These are phyloP conservation scores for Drosophila hydei DNA, from an alignment of 1,140 invertebrate species.

Conservation along the genomic window DNA sequence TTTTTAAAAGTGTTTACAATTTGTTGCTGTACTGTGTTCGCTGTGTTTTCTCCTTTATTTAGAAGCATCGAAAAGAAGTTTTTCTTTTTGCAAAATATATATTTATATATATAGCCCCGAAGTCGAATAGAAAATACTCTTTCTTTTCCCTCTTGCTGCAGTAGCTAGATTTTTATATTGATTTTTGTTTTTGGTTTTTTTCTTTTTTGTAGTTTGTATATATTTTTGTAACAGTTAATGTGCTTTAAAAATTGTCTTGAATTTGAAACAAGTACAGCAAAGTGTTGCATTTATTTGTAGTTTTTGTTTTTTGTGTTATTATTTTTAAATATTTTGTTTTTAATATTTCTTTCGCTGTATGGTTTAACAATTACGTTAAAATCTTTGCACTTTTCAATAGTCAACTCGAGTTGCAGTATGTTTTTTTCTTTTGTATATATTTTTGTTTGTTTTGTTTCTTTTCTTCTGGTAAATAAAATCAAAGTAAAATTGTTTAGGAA, in stretches of 20 bases:
- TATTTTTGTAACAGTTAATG: slow-evolving; percentile 64
- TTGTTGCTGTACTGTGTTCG: background rate
- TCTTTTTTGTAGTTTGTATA: slow-evolving; percentile 28
- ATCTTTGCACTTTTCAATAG: slow-evolving; percentile 82
- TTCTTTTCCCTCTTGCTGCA: background rate
- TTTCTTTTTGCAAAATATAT: slow-evolving; percentile 17
- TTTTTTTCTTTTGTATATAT: slow-evolving; percentile 40
- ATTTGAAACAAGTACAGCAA: slow-evolving; percentile 78
- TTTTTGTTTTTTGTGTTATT: slow-evolving; percentile 23
- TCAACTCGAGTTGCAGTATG: slow-evolving; percentile 77
- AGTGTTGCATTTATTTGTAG: slow-evolving; percentile 27
- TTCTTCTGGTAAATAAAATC: slow-evolving; percentile 6
- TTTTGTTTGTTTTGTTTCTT: slow-evolving; percentile 16
- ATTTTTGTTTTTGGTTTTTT: slow-evolving; percentile 21
- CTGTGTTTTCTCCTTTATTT: background rate
- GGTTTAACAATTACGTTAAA: slow-evolving; percentile 81
- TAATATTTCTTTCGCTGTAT: slow-evolving; percentile 72
- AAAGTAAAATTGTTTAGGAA: slow-evolving; percentile 35
- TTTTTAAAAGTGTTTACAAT: slow-evolving; percentile 19
- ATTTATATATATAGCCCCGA: background rate
- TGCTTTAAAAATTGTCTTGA: slow-evolving; percentile 72
- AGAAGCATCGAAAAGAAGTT: slow-evolving; percentile 39
- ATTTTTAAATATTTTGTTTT: slow-evolving; percentile 39
- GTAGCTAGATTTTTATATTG: slow-evolving; percentile 8
- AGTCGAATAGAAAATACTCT: slow-evolving; percentile 28